These are phyloP conservation scores for Andrena fulva DNA, from an alignment of 2,888 invertebrate genomes.

Conservation along the genomic window DNA sequence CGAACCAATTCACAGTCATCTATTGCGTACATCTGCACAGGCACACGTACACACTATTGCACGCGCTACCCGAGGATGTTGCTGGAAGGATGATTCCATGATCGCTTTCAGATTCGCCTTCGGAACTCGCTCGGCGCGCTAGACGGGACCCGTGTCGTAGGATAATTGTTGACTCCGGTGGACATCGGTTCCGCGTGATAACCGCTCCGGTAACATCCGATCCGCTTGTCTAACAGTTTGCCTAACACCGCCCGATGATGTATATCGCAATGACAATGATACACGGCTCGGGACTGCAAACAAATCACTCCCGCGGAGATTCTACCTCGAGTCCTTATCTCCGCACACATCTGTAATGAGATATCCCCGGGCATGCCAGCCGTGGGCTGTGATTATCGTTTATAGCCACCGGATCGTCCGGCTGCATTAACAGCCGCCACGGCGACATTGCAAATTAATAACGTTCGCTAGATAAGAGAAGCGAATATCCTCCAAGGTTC, in stretches of 20 bases:
- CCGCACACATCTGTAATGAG: constrained; percentile 26
- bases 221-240: constrained; percentile 35
- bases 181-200: constrained; percentile 26
- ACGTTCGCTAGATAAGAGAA: constrained; percentile 21
- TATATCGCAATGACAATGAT: constrained; percentile 42
- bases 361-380: constrained; percentile 19
- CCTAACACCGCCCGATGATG: constrained; percentile 39
- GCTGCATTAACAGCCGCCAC: constrained; percentile 3
- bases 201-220: constrained; percentile 31
- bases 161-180: constrained; percentile 51
- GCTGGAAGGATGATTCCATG: neutral
- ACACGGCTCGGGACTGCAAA: constrained; percentile 39
- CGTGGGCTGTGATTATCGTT: constrained; percentile 39
- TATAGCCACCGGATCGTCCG: constrained; percentile 35
- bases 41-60: constrained; percentile 7
- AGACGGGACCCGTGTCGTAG: constrained; percentile 5
- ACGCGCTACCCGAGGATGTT: constrained; percentile 33
- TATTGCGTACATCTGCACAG: constrained; percentile 55
- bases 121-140: neutral
- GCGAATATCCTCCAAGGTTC: neutral
- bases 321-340: constrained; percentile 44
- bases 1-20: constrained; percentile 58
- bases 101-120: constrained; percentile 32
- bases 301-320: constrained; percentile 40
- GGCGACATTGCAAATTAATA: neutral